Evolutionary conservation across 2,113 vertebrate genomes (phyloP).

Genomic region (Nerophis ophidion): DNA sequence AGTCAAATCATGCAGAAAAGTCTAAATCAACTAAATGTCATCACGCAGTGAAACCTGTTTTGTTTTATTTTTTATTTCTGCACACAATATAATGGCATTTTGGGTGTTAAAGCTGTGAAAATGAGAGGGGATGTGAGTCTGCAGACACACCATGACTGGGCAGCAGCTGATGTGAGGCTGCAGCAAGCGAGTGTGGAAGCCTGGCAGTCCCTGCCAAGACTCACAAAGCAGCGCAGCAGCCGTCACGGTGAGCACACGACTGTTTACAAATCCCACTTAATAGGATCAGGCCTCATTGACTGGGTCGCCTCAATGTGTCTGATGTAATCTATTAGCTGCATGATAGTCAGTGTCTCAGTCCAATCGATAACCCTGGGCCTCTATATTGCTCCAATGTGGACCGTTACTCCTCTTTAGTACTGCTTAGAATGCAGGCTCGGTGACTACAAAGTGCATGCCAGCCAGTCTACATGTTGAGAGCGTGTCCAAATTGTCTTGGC

Average conservation of each 20-base stretch:
- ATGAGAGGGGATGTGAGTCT: not conserved
- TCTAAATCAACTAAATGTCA: too few species aligned
- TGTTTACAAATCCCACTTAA: slow-evolving; percentile 76
- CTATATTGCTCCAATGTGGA: slow-evolving; percentile 66
- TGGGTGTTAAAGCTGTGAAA: not conserved
- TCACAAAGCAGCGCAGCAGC: slow-evolving; percentile 62
- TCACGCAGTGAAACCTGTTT: not conserved
- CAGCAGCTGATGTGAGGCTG: slow-evolving; percentile 7
- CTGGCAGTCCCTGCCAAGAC: slow-evolving; percentile 45
- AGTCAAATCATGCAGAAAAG: too few species aligned
- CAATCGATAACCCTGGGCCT: slow-evolving; percentile 65
- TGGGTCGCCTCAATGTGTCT: slow-evolving; percentile 64
- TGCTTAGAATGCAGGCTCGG: slow-evolving; percentile 58
- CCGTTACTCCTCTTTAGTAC: slow-evolving; percentile 63
- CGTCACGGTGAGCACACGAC: slow-evolving; percentile 65
- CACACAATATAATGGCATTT: too few species aligned
- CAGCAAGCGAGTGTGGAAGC: slow-evolving; percentile 19
- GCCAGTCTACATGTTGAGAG: slow-evolving; percentile 21
- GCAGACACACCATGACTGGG: slow-evolving; percentile 7
- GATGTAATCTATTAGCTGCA: slow-evolving; percentile 75
- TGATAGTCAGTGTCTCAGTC: slow-evolving; percentile 69
- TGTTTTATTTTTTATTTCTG: not conserved
- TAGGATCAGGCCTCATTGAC: slow-evolving; percentile 74
- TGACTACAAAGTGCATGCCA: slow-evolving; percentile 39
- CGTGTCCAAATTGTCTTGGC: not conserved